These are phyloP conservation scores for Desoria tigrina DNA, from an alignment of 2,888 invertebrate species.

Conservation along the genomic window DNA sequence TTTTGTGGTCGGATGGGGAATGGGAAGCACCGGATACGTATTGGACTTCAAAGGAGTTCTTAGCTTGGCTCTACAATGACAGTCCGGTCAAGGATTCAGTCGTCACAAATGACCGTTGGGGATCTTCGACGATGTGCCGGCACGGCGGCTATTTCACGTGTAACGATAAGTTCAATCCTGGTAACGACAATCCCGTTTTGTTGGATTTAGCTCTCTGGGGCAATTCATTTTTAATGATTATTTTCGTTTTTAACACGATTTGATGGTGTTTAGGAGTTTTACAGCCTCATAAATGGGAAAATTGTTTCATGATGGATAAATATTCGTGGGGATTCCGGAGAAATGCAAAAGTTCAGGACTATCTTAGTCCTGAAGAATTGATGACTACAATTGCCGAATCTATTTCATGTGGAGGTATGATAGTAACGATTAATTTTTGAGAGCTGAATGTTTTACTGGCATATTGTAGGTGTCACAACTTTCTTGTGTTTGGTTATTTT, in stretches of 20 bases:
- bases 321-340: slow-evolving; percentile 59
- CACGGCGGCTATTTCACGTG: slow-evolving; percentile 59
- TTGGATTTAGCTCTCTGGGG: too few relatives aligned
- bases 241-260: too few relatives aligned
- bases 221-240: too few relatives aligned
- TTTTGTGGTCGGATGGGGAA: slow-evolving; percentile 57
- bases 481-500: too few relatives aligned
- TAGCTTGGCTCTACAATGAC: slow-evolving; percentile 60
- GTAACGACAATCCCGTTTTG: too few relatives aligned
- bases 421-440: too few relatives aligned
- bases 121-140: slow-evolving; percentile 55
- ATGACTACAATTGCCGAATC: slow-evolving; percentile 72
- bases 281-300: slow-evolving; percentile 62
- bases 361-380: slow-evolving; percentile 68
- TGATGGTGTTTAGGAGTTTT: too few relatives aligned
- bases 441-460: too few relatives aligned
- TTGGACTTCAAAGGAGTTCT: slow-evolving; percentile 58
- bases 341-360: slow-evolving; percentile 69
- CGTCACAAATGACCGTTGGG: slow-evolving; percentile 61
- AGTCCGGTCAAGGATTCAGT: slow-evolving; percentile 59
- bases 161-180: slow-evolving; percentile 58
- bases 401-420: slow-evolving; percentile 84
- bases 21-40: slow-evolving; percentile 54
- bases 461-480: too few relatives aligned
- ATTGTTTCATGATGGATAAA: slow-evolving; percentile 60